A percentile compares a stretch with the other conserved stretches of the same genome.
These are phyloP conservation scores for Apaloderma vittatum DNA, from an alignment of 2,113 vertebrate genomes.

Conservation along the genomic window DNA sequence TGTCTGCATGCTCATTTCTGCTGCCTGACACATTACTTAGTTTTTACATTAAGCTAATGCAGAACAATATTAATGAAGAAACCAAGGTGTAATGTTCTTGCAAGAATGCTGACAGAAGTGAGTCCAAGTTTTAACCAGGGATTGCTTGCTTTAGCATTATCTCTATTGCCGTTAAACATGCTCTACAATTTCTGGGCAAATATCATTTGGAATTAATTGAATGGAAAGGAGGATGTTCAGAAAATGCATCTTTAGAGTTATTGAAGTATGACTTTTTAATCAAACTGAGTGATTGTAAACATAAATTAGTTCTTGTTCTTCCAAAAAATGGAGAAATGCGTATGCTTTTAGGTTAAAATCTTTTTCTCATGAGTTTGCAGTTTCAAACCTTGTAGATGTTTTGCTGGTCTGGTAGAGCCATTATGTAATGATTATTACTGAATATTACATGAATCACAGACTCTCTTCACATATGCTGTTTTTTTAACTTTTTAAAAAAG, in stretches of 20 bases:
- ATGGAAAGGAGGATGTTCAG: slow-evolving; percentile 48
- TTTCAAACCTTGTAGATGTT: slow-evolving; percentile 10
- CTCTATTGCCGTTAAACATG: slow-evolving; percentile 51
- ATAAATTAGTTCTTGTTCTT: slow-evolving; percentile 76
- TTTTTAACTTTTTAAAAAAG: background rate
- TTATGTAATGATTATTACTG: background rate
- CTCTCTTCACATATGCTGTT: background rate
- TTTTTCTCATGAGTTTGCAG: slow-evolving; percentile 44
- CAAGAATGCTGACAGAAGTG: slow-evolving; percentile 50
- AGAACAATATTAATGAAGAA: slow-evolving; percentile 56
- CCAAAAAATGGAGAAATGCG: slow-evolving; percentile 31
- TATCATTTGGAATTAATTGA: slow-evolving; percentile 70
- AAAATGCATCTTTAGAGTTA: slow-evolving; percentile 63
- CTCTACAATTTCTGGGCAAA: slow-evolving; percentile 65
- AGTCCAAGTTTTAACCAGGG: slow-evolving; percentile 49
- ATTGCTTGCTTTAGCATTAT: slow-evolving; percentile 74
- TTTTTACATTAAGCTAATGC: slow-evolving; percentile 50
- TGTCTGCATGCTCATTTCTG: background rate
- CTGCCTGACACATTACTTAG: background rate
- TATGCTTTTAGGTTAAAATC: slow-evolving; percentile 6
- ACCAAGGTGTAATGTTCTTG: slow-evolving; percentile 61
- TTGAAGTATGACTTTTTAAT: slow-evolving; percentile 71
- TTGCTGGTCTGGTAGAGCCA: slow-evolving; percentile 7
- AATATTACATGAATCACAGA: background rate
- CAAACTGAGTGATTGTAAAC: slow-evolving; percentile 68